Conservation (phyloP, 1,140 invertebrate species). For the Zaprionus ghesquierei region DNA sequence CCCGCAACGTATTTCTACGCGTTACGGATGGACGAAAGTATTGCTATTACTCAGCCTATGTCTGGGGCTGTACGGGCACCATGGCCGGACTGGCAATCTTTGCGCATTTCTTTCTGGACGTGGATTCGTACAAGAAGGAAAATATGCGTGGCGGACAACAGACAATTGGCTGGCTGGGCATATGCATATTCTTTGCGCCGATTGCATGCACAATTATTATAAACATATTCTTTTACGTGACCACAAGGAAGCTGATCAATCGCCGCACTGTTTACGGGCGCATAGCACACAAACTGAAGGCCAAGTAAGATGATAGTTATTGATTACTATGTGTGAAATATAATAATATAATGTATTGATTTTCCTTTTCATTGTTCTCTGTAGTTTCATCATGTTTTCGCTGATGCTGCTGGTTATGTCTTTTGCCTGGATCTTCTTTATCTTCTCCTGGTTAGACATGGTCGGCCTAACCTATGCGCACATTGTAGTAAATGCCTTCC, state of each 20-base stretch:
- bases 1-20: slow-evolving; percentile 90
- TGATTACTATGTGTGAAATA: too few species aligned
- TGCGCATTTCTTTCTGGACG: slow-evolving; percentile 91
- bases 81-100: slow-evolving; percentile 89
- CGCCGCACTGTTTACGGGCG: slow-evolving; percentile 91
- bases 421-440: slow-evolving; percentile 88
- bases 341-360: too few species aligned
- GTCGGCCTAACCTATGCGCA: slow-evolving; percentile 88
- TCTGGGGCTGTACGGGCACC: slow-evolving; percentile 88
- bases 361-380: slow-evolving; percentile 65
- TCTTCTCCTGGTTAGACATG: slow-evolving; percentile 88
- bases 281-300: slow-evolving; percentile 92
- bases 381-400: slow-evolving; percentile 90
- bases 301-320: slow-evolving; percentile 84
- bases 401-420: slow-evolving; percentile 89
- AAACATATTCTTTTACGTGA: slow-evolving; percentile 90
- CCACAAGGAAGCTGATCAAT: slow-evolving; percentile 90
- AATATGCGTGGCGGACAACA: slow-evolving; percentile 85
- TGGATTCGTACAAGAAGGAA: slow-evolving; percentile 84
- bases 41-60: slow-evolving; percentile 92
- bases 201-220: slow-evolving; percentile 90
- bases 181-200: slow-evolving; percentile 91
- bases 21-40: slow-evolving; percentile 92
- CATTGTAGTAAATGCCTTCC: slow-evolving; percentile 88
- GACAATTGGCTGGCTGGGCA: slow-evolving; percentile 89